Percentiles rank a stretch among this genome's conserved stretches.
These are phyloP conservation scores for Neotragus moschatus DNA, from an alignment of 2,113 vertebrate genomes.

Conservation along the genomic window DNA sequence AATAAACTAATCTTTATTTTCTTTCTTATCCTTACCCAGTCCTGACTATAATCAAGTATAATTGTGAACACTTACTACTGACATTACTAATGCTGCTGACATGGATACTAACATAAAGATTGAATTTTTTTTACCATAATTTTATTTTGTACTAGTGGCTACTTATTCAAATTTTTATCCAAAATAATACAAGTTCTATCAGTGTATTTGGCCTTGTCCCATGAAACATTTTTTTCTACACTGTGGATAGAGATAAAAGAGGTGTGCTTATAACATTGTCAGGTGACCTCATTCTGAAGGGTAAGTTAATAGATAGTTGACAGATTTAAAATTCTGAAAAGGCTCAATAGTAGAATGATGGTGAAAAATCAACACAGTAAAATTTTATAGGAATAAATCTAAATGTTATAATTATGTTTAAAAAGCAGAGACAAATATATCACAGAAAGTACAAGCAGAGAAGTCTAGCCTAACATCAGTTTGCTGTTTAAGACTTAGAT, in stretches of 20 bases:
- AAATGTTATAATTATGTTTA: background rate
- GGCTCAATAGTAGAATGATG: background rate
- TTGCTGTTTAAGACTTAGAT: background rate
- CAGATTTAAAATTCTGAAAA: conserved; percentile 7
- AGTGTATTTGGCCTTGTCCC: background rate
- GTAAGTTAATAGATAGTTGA: conserved; percentile 24
- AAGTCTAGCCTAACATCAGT: background rate
- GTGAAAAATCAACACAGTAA: background rate
- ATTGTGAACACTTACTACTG: background rate
- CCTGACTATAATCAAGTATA: background rate
- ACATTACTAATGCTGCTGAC: background rate
- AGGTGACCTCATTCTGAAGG: background rate
- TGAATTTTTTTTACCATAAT: background rate
- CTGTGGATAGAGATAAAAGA: background rate
- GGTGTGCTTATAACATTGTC: background rate
- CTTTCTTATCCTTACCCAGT: background rate
- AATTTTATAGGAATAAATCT: background rate
- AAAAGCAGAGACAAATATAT: background rate
- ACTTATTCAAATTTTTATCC: background rate
- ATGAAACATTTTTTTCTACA: background rate
- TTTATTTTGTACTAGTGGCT: background rate
- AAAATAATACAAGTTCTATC: background rate
- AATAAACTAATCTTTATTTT: background rate
- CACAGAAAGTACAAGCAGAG: background rate
- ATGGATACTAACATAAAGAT: background rate